phyloP scores from a whole-genome alignment of 30 jellyfish, hydroid and myxozoan genomes.

The Aurelia coerulea region DNA sequence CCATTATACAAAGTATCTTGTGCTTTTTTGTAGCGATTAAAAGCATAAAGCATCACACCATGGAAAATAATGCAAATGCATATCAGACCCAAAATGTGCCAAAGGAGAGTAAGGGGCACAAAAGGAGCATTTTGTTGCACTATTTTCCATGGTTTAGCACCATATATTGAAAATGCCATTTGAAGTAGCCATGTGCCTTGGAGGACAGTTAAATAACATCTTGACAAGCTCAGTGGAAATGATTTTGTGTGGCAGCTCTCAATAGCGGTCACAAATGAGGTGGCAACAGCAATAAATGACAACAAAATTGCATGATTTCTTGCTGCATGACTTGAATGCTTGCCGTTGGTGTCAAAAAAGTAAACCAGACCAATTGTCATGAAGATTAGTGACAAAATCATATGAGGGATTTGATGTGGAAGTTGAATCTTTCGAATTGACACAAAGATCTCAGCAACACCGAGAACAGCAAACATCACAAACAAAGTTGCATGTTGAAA shows the following conservation, averaged over 20 bases:
- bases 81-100: conserved; percentile 41
- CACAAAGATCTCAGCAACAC: conserved; percentile 40
- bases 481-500: conserved; percentile 39
- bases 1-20: conserved; percentile 37
- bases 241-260: conserved; percentile 40
- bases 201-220: conserved; percentile 42
- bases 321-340: neutral
- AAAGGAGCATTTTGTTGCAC: conserved; percentile 17
- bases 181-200: conserved; percentile 73
- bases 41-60: conserved; percentile 29
- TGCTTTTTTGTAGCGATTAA: conserved; percentile 3
- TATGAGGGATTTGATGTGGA: conserved; percentile 25
- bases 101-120: conserved; percentile 48
- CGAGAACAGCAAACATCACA: conserved; percentile 40
- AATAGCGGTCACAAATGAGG: conserved; percentile 9
- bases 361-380: conserved; percentile 31
- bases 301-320: conserved; percentile 3
- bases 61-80: conserved; percentile 8
- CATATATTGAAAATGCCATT: conserved; percentile 16
- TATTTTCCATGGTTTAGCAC: conserved; percentile 40
- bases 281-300: neutral
- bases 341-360: neutral
- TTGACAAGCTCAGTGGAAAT: conserved; percentile 32
- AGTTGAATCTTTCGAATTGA: conserved; percentile 26
- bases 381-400: conserved; percentile 28